phyloP scores from a whole-genome alignment of 2,888 invertebrate genomes.

The Lymantria monacha region DNA sequence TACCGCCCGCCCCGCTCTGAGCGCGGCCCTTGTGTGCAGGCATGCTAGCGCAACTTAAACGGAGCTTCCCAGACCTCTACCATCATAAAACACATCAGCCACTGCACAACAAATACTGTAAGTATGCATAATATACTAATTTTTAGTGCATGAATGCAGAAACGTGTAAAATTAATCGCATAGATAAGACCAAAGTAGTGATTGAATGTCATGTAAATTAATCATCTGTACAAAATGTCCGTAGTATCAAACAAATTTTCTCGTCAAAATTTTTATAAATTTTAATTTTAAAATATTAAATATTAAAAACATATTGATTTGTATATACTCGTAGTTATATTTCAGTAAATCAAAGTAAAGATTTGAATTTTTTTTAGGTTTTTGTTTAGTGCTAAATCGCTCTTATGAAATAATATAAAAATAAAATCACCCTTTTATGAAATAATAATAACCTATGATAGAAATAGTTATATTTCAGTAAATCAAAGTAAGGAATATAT shows the following conservation, averaged over 20 bases:
- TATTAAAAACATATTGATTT: background rate
- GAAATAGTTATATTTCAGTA: no score
- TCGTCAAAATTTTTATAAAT: background rate
- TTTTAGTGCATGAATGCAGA: conserved; percentile 58
- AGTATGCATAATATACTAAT: conserved; percentile 64
- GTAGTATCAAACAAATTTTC: background rate
- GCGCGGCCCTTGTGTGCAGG: conserved; percentile 86
- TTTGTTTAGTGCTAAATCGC: no score
- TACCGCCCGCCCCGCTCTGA: conserved; percentile 69
- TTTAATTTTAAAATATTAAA: background rate
- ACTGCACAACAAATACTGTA: conserved; percentile 87
- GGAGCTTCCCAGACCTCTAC: conserved; percentile 93
- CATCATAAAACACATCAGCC: conserved; percentile 89
- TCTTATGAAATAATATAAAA: no score
- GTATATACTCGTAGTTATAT: background rate
- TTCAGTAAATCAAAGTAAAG: no score
- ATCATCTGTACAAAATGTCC: conserved; percentile 18
- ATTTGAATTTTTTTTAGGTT: no score
- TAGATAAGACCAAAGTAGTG: conserved; percentile 14
- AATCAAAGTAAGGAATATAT: no score
- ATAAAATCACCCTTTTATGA: no score
- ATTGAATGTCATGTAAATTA: conserved; percentile 23
- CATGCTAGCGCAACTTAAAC: conserved; percentile 93
- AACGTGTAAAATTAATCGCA: conserved; percentile 11
- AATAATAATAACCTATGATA: no score